These are phyloP conservation scores for Cirrhinus mrigala DNA, from an alignment of 2,797 vertebrate genomes.

Conservation along the genomic window DNA sequence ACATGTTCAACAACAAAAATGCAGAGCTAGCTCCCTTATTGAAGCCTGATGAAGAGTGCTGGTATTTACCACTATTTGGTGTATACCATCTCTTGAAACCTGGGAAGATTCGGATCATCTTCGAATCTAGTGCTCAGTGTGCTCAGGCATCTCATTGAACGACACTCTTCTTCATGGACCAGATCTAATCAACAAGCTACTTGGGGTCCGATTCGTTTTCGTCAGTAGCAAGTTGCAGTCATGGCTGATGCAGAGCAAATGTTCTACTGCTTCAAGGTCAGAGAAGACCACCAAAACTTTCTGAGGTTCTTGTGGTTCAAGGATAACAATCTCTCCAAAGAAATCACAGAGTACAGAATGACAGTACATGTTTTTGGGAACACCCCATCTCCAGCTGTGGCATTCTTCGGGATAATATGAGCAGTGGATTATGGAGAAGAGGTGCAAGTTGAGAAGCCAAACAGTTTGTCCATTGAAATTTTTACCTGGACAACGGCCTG, in stretches of 20 bases:
- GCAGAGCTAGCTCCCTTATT: not conserved
- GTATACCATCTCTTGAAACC: no score
- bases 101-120: no score
- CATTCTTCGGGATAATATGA: not conserved
- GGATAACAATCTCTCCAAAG: not conserved
- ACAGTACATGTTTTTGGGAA: not conserved
- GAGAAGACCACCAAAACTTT: not conserved
- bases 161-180: not conserved
- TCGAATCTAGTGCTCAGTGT: no score
- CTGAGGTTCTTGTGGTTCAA: not conserved
- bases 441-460: not conserved
- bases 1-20: not conserved
- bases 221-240: not conserved
- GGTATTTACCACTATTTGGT: not conserved
- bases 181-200: not conserved
- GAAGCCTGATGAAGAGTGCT: not conserved
- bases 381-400: conserved; percentile 1
- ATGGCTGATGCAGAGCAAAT: not conserved
- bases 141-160: no score
- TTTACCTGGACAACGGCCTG: no score
- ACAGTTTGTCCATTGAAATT: not conserved
- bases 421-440: not conserved
- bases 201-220: not conserved
- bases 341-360: not conserved
- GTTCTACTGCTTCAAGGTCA: not conserved